Base-by-base conservation (phyloP, 1,140 invertebrate genomes). In the Andricus grossulariae region DNA sequence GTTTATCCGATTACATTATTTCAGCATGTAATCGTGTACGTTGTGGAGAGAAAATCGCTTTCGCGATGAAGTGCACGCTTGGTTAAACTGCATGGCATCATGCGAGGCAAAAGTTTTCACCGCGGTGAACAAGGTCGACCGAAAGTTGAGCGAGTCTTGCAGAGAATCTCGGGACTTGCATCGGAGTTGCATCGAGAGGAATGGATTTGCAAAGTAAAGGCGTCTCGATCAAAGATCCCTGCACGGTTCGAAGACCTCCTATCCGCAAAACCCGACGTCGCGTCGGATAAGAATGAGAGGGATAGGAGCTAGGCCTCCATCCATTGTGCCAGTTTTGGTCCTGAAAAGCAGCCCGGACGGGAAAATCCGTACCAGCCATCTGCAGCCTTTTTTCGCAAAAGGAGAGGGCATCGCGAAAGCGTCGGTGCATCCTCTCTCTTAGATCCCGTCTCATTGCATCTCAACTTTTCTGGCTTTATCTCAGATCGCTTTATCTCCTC, bases 101-200 rank as follows among this genome's bases (percentile, higher is more conserved):
- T n/a, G 25, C 60, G 25, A 66, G 60, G 25, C 32, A 66, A 39
- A 66, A 66, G 25, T 66, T 66, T 66, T 45, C 25, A n/a, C 60
- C 25, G 16, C n/a, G 60, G 32, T 66, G 60, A 66, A 66, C 25
- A 66, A 66, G 60, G 60, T 66, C 60, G 60, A 66, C 25, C 16
- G 60, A 66, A 66, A 39, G 25, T 60, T 60, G 60, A 66, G 25
- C 25, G 2, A 45, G 25, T 66, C 8, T 66, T 16, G 16, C 25
- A n/a, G 60, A 57, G 25, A n/a, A 66, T 66, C 25, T 66, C 13
- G n/a, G 25, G 25, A 66, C 39, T 66, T 66, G 39, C 15, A n/a
- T 45, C 21, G 16, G 60, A 66, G 32, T 39, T n/a, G 60, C 25
- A 45, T 45, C 39, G 39, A 45, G 39, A 45, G 39, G 39, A 45